A percentile compares a stretch with the other conserved stretches of the same genome.
These are phyloP conservation scores for Platycnemis pennipes DNA, from an alignment of 2,888 invertebrate genomes.

Conservation along the genomic window DNA sequence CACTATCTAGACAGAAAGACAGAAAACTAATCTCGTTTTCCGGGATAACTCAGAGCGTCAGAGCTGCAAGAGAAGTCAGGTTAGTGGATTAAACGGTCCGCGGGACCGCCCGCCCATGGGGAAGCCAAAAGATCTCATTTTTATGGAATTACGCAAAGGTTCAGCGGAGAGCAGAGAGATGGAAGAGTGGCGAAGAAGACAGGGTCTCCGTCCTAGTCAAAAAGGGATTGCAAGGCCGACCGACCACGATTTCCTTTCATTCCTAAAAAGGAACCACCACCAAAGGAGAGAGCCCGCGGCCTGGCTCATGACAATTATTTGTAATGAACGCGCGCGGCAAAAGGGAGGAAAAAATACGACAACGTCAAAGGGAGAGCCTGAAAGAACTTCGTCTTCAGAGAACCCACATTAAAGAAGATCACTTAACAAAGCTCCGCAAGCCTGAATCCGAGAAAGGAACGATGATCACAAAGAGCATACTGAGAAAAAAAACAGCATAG, in stretches of 20 bases:
- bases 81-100: slow-evolving; percentile 41
- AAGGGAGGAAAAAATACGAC: neutral
- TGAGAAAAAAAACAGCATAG: neutral
- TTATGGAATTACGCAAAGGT: slow-evolving; percentile 46
- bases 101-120: neutral
- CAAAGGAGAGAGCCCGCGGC: neutral
- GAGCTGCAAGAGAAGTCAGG: slow-evolving; percentile 10
- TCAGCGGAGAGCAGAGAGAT: neutral
- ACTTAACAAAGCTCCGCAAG: neutral
- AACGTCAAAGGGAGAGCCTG: neutral
- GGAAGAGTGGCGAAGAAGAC: neutral
- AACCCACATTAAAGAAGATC: neutral
- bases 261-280: neutral
- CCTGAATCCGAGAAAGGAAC: neutral
- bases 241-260: neutral
- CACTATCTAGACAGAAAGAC: slow-evolving; percentile 24
- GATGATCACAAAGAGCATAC: neutral
- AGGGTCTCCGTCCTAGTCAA: no score
- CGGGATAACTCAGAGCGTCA: slow-evolving; percentile 21
- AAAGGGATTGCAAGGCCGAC: neutral
- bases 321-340: neutral
- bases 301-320: neutral
- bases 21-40: slow-evolving; percentile 55
- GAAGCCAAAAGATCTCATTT: slow-evolving; percentile 61
- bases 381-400: neutral